Evolutionary conservation across 2,888 invertebrate species (phyloP), one percentile per base, ranked within the genome.

Genomic region (Eumerus sabulonum): DNA sequence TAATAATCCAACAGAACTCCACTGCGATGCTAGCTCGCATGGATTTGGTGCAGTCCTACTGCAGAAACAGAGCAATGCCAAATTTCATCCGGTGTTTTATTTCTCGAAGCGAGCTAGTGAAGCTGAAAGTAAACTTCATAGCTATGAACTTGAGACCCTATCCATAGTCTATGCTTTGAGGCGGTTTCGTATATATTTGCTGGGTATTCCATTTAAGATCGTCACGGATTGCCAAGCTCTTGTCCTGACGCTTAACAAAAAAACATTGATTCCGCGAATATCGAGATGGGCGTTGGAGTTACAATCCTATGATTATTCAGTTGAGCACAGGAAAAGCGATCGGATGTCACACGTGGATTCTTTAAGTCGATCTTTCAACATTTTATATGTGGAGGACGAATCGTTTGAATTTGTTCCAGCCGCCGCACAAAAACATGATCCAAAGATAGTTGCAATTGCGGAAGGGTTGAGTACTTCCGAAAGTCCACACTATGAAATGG

Each of bases 1-100:
- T n/a, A n/a, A n/a, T n/a, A n/a, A n/a, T 40, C 82, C 82, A 60
- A 86, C 85, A 1, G 83, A 85, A 73, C 56, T 85, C 18, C 85
- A 86, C 70, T 83, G 82, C 9, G 85, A 85, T 74, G 85, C 84
- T 0, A 83, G 84, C 54, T 14, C 68, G 1, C 11, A 13, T 1
- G 84, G 85, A 0, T 85, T 79, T 76, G n/a, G n/a, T n/a, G n/a
- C n/a, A n/a, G n/a, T n/a, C n/a, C n/a, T 84, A 2, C 38, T 85
- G 1, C 83, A 84, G 57, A 73, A 81, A 50, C 54, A 82, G n/a
- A 74, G 57, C 12, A 59, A 72, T 17, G 18, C 5, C 11, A 44
- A 76, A 19, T 45, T 57, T 19, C 71, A 76, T 38, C 82, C 82
- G 9, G 79, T 87, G 1, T 82, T 82, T 1, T 87, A 84, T 66